Evolutionary conservation across 2,888 invertebrate genomes (phyloP).

Genomic region (Metopia argyrocephala): DNA sequence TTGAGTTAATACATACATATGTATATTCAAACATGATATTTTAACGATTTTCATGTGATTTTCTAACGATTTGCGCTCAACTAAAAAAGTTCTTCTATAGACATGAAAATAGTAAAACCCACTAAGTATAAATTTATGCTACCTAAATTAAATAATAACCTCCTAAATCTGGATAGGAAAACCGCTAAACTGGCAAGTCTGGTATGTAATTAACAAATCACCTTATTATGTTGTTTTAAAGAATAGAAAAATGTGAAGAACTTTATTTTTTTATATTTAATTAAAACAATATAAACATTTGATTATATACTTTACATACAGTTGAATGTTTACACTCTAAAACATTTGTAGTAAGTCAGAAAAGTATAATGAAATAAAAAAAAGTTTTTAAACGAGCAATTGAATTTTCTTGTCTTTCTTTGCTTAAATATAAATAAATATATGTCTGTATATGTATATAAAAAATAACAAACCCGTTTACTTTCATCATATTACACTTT

Average conservation of each 20-base stretch:
- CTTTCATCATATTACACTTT: constrained; percentile 83
- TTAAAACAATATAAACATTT: neutral
- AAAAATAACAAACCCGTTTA: neutral
- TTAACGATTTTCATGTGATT: no score
- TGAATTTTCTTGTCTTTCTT: constrained; percentile 29
- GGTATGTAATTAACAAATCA: neutral
- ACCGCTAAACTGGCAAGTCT: no score
- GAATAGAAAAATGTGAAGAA: neutral
- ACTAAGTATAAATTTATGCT: no score
- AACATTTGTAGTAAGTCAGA: neutral
- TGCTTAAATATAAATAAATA: neutral
- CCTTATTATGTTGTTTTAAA: neutral
- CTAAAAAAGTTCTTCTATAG: no score
- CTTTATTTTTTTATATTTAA: neutral
- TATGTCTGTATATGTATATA: neutral
- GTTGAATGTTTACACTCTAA: neutral
- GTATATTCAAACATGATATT: no score
- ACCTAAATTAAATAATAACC: no score
- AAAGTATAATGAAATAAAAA: neutral
- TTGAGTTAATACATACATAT: no score
- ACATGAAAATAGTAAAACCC: no score
- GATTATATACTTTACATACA: neutral
- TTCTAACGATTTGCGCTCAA: no score
- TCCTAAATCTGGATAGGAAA: no score
- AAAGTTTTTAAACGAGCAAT: neutral